Percentiles rank a stretch among this genome's conserved stretches.
Conservation (phyloP, 2,888 invertebrate species). For the Drosophila fungiperda region DNA sequence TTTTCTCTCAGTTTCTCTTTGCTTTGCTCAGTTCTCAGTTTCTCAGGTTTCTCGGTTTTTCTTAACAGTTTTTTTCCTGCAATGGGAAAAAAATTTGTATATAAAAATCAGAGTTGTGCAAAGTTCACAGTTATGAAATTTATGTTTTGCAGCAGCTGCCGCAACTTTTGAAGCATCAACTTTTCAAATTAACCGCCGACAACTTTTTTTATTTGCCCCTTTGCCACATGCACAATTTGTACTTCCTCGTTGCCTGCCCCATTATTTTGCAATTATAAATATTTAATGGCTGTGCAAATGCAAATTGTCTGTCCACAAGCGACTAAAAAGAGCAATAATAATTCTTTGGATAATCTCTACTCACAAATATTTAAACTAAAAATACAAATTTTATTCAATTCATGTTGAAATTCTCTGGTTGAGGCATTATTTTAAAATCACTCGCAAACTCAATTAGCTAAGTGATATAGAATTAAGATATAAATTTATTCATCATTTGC, state of each 20-base stretch:
- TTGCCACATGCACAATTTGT: slow-evolving; percentile 9
- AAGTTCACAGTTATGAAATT: slow-evolving; percentile 14
- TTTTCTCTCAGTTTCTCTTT: slow-evolving; percentile 42
- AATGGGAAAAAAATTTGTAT: background rate
- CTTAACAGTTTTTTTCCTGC: slow-evolving; percentile 28
- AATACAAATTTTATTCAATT: background rate
- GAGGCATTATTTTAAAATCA: background rate
- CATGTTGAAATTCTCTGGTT: background rate
- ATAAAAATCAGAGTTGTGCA: background rate
- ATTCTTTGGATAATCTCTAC: slow-evolving; percentile 39
- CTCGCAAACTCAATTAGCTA: background rate
- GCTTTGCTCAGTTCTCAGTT: slow-evolving; percentile 10
- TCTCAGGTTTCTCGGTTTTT: background rate
- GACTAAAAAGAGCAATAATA: slow-evolving; percentile 25
- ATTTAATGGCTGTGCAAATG: slow-evolving; percentile 69
- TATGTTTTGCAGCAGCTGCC: slow-evolving; percentile 25
- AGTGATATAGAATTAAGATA: background rate
- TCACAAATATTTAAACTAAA: slow-evolving; percentile 5
- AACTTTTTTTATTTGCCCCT: slow-evolving; percentile 29
- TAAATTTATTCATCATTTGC: background rate
- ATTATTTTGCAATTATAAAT: slow-evolving; percentile 73
- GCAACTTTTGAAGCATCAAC: slow-evolving; percentile 40
- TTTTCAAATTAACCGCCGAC: slow-evolving; percentile 56
- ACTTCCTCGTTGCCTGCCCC: slow-evolving; percentile 22
- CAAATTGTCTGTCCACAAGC: slow-evolving; percentile 61